phyloP scores from a whole-genome alignment of 2,113 vertebrate genomes.

The Pygoscelis antarcticus region DNA sequence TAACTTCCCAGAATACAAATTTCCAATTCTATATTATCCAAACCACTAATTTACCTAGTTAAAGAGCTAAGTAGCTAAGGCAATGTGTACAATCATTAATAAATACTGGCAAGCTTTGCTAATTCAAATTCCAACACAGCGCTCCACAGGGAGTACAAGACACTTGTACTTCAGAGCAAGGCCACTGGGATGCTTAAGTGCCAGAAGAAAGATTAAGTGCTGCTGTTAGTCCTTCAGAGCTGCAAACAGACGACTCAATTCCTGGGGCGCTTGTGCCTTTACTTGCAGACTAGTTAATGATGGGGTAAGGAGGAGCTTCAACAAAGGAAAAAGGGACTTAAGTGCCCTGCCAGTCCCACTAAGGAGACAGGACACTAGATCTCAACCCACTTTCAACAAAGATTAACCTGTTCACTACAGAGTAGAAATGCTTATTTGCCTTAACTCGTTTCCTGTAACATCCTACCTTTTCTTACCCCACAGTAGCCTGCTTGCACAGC shows the following conservation, averaged over 20 bases:
- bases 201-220: not conserved
- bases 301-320: not conserved
- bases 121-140: not conserved
- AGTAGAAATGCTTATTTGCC: not conserved
- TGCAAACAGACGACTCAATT: not conserved
- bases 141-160: not conserved
- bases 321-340: not conserved
- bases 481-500: not conserved
- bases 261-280: not conserved
- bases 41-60: slow-evolving; percentile 30
- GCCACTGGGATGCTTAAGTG: not conserved
- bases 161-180: not conserved
- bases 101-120: slow-evolving; percentile 2
- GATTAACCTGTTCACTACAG: not conserved
- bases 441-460: not conserved
- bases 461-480: not conserved
- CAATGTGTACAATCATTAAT: slow-evolving; percentile 10
- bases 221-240: not conserved
- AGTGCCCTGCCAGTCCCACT: not conserved
- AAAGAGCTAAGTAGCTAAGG: not conserved
- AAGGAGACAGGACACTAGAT: not conserved
- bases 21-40: not conserved
- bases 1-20: slow-evolving; percentile 38
- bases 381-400: not conserved
- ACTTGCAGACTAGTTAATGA: not conserved